Evolutionary conservation across 2,888 invertebrate genomes (phyloP), one percentile per base, ranked within the genome.

Genomic region (Mimas tiliae): DNA sequence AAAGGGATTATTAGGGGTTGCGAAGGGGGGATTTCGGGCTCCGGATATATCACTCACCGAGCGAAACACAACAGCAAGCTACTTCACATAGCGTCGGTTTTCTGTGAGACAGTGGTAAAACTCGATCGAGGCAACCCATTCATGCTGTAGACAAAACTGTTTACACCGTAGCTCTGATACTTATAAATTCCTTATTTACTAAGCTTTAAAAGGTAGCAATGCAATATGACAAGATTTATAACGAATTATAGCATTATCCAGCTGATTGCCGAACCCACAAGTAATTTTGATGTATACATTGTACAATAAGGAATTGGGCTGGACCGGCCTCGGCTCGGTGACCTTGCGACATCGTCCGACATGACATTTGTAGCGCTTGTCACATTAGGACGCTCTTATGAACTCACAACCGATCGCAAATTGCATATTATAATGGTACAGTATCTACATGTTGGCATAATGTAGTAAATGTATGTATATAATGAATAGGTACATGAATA

Each of bases 281-380:
- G 62, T 65, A 66, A 69, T 66, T 72, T 68, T 72, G 66, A 70
- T 68, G 72, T 64, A 71, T 74, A 84, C 82, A 85, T 72, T 64
- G 72, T 74, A 84, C 82, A 85, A 84, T 80, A 70, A 74, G 80
- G 80, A 80, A 74, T 83, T 80, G 80, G 84, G 82, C 67, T 72
- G 71, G 83, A 78, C 72, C 66, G 81, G 79, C 80, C 82, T 85
- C 78, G 74, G 69, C 63, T 65, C 62, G 58, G 65, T 72, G 77
- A 74, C 79, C 80, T 80, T 80, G 78, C 65, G 64, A 65, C 74
- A 52, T 53, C 67, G 69, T 65, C 68, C 69, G 58, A 70, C 65
- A 72, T 73, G 67, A 53, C 65, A 65, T 27, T 14, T 45, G 42
- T 45, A 19, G 47, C 47, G 55, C 65, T 65, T 65, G 65, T 33